Base-by-base conservation (phyloP, 2,113 vertebrate species). In the Eclectus roratus region DNA sequence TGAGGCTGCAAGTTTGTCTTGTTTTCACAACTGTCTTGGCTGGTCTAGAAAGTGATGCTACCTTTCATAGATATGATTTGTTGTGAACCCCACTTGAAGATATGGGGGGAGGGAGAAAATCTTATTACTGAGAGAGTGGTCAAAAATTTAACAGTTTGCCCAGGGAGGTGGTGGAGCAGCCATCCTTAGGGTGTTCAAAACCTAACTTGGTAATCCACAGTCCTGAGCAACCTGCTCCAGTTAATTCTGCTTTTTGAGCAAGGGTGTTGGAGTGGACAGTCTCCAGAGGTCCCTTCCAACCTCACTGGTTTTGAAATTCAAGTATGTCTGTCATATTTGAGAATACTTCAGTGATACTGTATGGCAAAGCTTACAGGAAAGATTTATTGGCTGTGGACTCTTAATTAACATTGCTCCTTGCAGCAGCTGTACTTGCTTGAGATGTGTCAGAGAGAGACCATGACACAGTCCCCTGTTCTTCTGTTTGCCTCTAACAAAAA, bases 41-140 rank as follows among this genome's bases (percentile, higher is more conserved):
- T 49, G 47, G 23, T 68, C 13, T 47, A 31, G 31, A 84, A 68
- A 39, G 23, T 14, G n/a, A 35, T 46, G 37, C 33, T 70, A 5
- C 17, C 24, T 58, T 69, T 80, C n/a, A n/a, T 29, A n/a, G 64
- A 69, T 15, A 14, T 0, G 3, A 35, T 35, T 73, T 69, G 16
- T 28, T 84, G 12, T 58, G 49, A 89, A 41, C 80, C 44, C 20
- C 9, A 15, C 37, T 35, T 41, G 19, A 85, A 80, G 43, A 58
- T 43, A 58, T 35, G 6, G 13, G 1, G 12, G 14, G 49, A 9
- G 12, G 15, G 2, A 2, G 28, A 5, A 10, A 29, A 2, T 39
- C 5, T 72, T 28, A 53, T 53, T 69, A 35, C 17, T 49, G 18
- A 43, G 61, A 49, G 29, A 28, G 18, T 70, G 53, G 24, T 44